phyloP scores from a whole-genome alignment of 2,113 vertebrate genomes.

The Henicopernis longicauda region DNA sequence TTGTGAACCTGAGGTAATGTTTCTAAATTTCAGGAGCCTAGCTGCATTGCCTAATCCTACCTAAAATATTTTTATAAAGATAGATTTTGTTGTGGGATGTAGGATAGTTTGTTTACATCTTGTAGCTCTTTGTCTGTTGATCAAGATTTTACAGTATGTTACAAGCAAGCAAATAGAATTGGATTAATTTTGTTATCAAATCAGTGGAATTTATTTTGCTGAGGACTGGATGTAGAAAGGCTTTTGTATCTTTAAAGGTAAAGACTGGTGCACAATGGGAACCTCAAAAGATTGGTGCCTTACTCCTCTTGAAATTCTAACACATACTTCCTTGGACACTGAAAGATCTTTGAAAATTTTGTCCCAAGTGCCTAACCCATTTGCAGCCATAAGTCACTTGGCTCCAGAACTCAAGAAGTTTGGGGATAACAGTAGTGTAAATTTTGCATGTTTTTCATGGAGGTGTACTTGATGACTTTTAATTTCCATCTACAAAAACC shows the following conservation, averaged over 20 bases:
- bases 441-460: not conserved
- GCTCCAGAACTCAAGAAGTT: not conserved
- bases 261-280: not conserved
- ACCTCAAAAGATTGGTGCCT: not conserved
- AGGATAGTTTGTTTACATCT: not conserved
- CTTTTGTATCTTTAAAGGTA: not conserved
- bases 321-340: not conserved
- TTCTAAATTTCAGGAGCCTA: not conserved
- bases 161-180: not conserved
- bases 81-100: not conserved
- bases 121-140: not conserved
- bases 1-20: not conserved
- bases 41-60: constrained; percentile 1
- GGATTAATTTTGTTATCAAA: not conserved
- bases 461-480: not conserved
- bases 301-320: not conserved
- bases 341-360: not conserved
- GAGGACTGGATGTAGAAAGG: not conserved
- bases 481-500: not conserved
- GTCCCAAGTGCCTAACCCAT: not conserved
- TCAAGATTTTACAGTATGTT: not conserved
- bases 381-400: not conserved
- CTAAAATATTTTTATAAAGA: not conserved
- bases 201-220: not conserved
- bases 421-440: not conserved